A percentile compares a stretch with the other conserved stretches of the same genome.
Evolutionary conservation across 2,888 invertebrate genomes (phyloP).

Genomic region (Phragmatobia fuliginosa): DNA sequence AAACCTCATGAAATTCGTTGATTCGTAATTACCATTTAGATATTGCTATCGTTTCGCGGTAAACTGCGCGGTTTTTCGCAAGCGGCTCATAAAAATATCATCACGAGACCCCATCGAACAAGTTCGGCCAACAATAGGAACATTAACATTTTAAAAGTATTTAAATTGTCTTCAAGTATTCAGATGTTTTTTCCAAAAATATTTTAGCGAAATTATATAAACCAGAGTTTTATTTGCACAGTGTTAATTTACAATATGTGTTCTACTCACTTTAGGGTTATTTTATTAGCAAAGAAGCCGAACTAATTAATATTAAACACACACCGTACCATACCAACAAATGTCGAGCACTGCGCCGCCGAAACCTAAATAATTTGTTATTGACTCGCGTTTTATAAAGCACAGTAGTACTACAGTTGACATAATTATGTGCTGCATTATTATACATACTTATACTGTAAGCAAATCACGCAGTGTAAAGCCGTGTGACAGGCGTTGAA

Average conservation of each 20-base stretch:
- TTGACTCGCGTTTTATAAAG: slow-evolving; percentile 22
- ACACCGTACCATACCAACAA: slow-evolving; percentile 35
- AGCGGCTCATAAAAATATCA: slow-evolving; percentile 39
- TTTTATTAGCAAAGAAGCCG: slow-evolving; percentile 18
- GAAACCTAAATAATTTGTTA: slow-evolving; percentile 34
- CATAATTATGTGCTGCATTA: no score
- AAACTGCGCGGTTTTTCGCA: slow-evolving; percentile 28
- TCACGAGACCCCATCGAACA: slow-evolving; percentile 40
- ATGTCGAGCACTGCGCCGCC: slow-evolving; percentile 25
- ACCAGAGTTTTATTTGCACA: slow-evolving; percentile 22
- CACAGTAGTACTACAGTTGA: background rate
- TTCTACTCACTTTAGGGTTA: slow-evolving; percentile 26
- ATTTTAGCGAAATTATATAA: slow-evolving; percentile 25
- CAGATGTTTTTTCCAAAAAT: slow-evolving; percentile 31
- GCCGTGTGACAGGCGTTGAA: background rate
- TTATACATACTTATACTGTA: background rate
- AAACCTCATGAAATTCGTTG: slow-evolving; percentile 10
- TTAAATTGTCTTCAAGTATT: slow-evolving; percentile 30
- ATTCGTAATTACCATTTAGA: slow-evolving; percentile 38
- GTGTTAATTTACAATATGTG: slow-evolving; percentile 25
- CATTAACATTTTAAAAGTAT: slow-evolving; percentile 38
- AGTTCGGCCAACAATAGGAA: slow-evolving; percentile 35
- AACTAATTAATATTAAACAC: slow-evolving; percentile 38
- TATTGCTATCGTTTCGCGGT: slow-evolving; percentile 47
- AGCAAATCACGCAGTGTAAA: background rate